phyloP scores from a whole-genome alignment of 1,140 invertebrate species.

The Bombus haemorrhoidalis region DNA sequence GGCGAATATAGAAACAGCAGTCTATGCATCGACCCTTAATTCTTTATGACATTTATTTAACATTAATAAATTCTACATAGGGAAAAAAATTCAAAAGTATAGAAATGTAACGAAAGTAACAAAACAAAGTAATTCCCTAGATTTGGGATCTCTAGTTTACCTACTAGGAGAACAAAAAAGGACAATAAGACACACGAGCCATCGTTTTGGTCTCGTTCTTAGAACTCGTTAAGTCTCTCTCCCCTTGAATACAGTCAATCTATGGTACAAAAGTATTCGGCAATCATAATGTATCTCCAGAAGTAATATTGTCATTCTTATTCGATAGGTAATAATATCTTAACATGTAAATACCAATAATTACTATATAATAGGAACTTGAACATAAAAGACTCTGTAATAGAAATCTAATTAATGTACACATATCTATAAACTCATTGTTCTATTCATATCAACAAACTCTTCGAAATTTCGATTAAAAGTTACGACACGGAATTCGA shows the following conservation, averaged over 20 bases:
- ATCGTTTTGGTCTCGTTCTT: not conserved
- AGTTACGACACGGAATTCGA: not conserved
- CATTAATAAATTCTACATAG: not conserved
- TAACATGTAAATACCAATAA: slow-evolving; percentile 23
- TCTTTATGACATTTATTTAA: not conserved
- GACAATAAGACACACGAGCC: not conserved
- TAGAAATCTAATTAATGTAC: not conserved
- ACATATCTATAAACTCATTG: not conserved
- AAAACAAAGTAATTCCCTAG: not conserved
- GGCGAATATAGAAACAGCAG: not conserved
- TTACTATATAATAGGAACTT: slow-evolving; percentile 19
- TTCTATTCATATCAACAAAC: not conserved
- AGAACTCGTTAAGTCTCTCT: not conserved
- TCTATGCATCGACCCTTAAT: not conserved
- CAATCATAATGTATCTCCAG: not conserved
- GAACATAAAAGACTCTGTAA: not conserved
- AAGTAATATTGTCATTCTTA: slow-evolving; percentile 1
- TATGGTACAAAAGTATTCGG: not conserved
- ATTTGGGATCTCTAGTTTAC: not conserved
- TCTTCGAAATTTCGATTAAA: not conserved
- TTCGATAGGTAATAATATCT: slow-evolving; percentile 4
- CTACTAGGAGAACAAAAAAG: not conserved
- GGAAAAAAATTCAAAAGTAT: not conserved
- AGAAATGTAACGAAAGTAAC: not conserved
- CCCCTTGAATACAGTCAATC: not conserved